phyloP scores from a whole-genome alignment of 2,888 invertebrate genomes.

The Habroteleia sp. region DNA sequence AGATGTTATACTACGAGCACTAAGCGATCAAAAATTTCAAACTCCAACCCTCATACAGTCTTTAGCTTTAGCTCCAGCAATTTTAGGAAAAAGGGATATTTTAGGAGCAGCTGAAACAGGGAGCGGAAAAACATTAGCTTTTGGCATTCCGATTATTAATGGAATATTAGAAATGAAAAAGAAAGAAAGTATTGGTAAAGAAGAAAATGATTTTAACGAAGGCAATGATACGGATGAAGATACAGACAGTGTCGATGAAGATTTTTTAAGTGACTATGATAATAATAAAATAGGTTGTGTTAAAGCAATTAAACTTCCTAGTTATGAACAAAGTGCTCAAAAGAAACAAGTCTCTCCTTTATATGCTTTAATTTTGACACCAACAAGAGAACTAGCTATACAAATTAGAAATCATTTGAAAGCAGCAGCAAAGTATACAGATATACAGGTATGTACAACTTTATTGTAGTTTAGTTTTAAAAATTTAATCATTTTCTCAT shows the following conservation, averaged over 20 bases:
- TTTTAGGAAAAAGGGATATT: constrained; percentile 93
- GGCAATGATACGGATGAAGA: constrained; percentile 66
- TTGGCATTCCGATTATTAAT: constrained; percentile 95
- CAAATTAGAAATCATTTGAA: constrained; percentile 94
- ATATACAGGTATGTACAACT: constrained; percentile 83
- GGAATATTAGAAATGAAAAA: constrained; percentile 89
- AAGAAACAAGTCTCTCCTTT: constrained; percentile 86
- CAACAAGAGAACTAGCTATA: constrained; percentile 97
- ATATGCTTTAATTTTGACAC: constrained; percentile 94
- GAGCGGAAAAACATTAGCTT: constrained; percentile 98
- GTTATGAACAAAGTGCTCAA: constrained; percentile 73
- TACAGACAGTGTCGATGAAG: constrained; percentile 79
- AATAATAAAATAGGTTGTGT: constrained; percentile 83
- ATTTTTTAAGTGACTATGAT: constrained; percentile 80
- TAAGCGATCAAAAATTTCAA: constrained; percentile 89
- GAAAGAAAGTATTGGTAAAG: constrained; percentile 73
- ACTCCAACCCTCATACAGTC: constrained; percentile 95
- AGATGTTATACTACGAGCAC: constrained; percentile 85
- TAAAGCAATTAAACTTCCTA: constrained; percentile 82
- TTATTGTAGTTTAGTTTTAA: too few relatives aligned
- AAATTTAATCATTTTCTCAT: too few relatives aligned
- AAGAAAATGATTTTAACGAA: too few relatives aligned
- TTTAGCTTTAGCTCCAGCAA: constrained; percentile 90
- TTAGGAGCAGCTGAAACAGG: constrained; percentile 99
- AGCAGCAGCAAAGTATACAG: constrained; percentile 90